A percentile compares a stretch with the other conserved stretches of the same genome.
These are phyloP conservation scores for Caenorhabditis sp. DNA, from an alignment of 2,888 invertebrate species.

Conservation along the genomic window DNA sequence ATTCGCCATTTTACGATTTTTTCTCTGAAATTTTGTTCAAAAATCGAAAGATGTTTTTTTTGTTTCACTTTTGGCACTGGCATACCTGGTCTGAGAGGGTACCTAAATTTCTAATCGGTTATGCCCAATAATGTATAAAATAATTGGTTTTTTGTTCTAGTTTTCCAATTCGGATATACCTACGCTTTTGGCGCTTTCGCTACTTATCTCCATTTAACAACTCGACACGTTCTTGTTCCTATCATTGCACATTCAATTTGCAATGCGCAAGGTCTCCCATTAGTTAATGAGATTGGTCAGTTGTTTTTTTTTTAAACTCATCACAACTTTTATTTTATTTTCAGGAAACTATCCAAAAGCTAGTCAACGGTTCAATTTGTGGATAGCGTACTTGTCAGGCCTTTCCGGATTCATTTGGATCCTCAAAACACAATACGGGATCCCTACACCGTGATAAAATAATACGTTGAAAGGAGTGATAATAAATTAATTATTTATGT, in stretches of 20 bases:
- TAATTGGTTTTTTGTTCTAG: slow-evolving; percentile 48
- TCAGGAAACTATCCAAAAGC: slow-evolving; percentile 32
- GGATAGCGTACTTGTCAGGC: slow-evolving; percentile 17
- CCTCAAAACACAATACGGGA: slow-evolving; percentile 16
- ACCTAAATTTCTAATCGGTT: neutral
- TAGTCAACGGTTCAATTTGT: slow-evolving; percentile 21
- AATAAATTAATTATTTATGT: neutral
- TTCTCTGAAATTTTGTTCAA: too few relatives aligned
- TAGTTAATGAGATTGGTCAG: slow-evolving; percentile 54
- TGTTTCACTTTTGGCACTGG: too few relatives aligned
- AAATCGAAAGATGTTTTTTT: too few relatives aligned
- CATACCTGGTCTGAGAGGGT: too few relatives aligned
- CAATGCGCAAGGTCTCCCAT: slow-evolving; percentile 64
- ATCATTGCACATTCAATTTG: slow-evolving; percentile 66
- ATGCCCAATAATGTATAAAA: too few relatives aligned
- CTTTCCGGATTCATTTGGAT: slow-evolving; percentile 16
- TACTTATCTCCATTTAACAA: slow-evolving; percentile 59
- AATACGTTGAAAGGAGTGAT: neutral
- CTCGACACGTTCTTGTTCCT: slow-evolving; percentile 61
- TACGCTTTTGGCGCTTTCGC: slow-evolving; percentile 70
- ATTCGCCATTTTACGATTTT: too few relatives aligned
- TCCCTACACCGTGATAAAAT: slow-evolving; percentile 12
- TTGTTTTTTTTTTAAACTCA: too few relatives aligned
- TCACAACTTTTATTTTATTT: slow-evolving; percentile 5
- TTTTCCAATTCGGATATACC: slow-evolving; percentile 69